phyloP scores from a whole-genome alignment of 2,888 invertebrate genomes.

The Aspidiotus rigidus region DNA sequence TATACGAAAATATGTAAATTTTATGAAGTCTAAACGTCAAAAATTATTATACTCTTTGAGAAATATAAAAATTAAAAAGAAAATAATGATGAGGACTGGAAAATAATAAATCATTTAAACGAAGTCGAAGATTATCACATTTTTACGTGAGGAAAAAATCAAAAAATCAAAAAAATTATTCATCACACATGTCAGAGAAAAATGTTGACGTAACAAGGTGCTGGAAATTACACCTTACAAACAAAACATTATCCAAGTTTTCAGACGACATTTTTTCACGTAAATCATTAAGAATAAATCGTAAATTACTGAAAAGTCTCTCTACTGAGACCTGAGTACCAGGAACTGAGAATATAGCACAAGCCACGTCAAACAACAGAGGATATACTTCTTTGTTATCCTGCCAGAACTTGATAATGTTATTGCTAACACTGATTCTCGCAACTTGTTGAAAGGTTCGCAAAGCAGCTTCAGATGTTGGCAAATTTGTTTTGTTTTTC shows the following conservation, averaged over 20 bases:
- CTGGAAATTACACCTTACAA: neutral
- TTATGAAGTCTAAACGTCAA: too few relatives aligned
- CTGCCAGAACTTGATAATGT: constrained; percentile 20
- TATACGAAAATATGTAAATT: too few relatives aligned
- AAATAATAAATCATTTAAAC: too few relatives aligned
- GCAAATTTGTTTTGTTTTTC: neutral
- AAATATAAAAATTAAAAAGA: too few relatives aligned
- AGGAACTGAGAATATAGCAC: neutral
- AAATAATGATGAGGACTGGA: too few relatives aligned
- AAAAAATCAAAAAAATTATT: too few relatives aligned
- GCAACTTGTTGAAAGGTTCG: neutral
- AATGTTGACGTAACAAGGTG: neutral
- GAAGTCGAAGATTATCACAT: too few relatives aligned
- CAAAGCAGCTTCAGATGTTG: neutral
- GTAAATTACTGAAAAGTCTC: neutral
- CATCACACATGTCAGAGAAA: too few relatives aligned
- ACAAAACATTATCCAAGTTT: constrained; percentile 2
- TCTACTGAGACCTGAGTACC: neutral
- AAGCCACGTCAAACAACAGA: constrained; percentile 2
- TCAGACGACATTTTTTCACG: neutral
- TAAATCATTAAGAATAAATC: neutral
- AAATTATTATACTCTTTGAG: too few relatives aligned
- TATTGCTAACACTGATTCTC: neutral
- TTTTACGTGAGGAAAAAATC: too few relatives aligned
- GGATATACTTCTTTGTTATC: neutral